These are phyloP conservation scores for Drosophila melanogaster DNA, from an alignment of 1,140 invertebrate species.

Conservation along the genomic window Release_6_plus_ISO1_MT NT_033777.3:16353501-16354000, in stretches of 20 bases:
- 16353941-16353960: constrained; percentile 36
- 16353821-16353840: constrained; percentile 48
- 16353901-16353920: constrained; percentile 56
- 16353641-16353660: constrained; percentile 13
- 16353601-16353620: constrained; percentile 30
- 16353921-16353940: constrained; percentile 46
- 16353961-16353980: constrained; percentile 57
- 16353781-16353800: constrained; percentile 63
- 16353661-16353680: constrained; percentile 1
- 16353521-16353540: constrained; percentile 23
- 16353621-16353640: constrained; percentile 26
- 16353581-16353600: constrained; percentile 31
- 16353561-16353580: constrained; percentile 35
- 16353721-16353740: background rate
- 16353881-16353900: constrained; percentile 66
- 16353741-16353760: constrained; percentile 6
- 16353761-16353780: constrained; percentile 14
- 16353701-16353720: constrained; percentile 17
- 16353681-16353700: constrained; percentile 8
- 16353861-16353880: constrained; percentile 13
- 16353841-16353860: constrained; percentile 2
- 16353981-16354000: constrained; percentile 66
- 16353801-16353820: constrained; percentile 66
- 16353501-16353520: constrained; percentile 5
- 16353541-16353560: constrained; percentile 34